Base-by-base conservation (phyloP, 2,888 invertebrate genomes). In the Mesoligia furuncula region DNA sequence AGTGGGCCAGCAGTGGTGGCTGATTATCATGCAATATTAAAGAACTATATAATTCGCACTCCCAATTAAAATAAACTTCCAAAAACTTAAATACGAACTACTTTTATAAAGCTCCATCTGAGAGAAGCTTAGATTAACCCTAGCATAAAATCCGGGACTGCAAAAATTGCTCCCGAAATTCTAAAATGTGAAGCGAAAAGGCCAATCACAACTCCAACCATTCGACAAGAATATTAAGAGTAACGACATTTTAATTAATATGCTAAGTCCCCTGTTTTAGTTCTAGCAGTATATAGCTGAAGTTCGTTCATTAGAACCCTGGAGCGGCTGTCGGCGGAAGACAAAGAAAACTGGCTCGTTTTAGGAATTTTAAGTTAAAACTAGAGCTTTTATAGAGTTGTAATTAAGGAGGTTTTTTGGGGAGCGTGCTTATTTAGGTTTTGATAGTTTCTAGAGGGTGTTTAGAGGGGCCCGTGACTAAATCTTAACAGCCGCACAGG, bases 231-330 rank as follows among this genome's bases (percentile, higher is more conserved):
- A 84, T 71, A 72, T 83, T 51, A 72, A 79, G 67, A 70, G 57
- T 72, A 73, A 81, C 54, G 84, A 65, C 73, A 65, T 45, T 84
- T 82, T 80, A 85, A 83, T 83, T 85, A 85, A 85, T 82, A 85
- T 73, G 57, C 69, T 69, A 73, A 85, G 68, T 61, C 64, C 11
- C 24, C 36, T 59, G 68, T 84, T 70, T 71, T 80, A 64, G 75
- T 75, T 80, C n/a, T 27, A 66, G n/a, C 65, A 54, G 75, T 72
- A 69, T 72, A 75, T 66, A 85, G 64, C 54, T 64, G 36, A 83
- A 83, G 73, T 85, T 86, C 64, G 65, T 85, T 86, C 86, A 85
- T 85, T 86, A 86, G 31, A 39, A 9, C 67, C 39, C 24, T 42
- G 42, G 54, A 70, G 15, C 8, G 62, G 62, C 61, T 70, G 70